phyloP scores from a whole-genome alignment of 2,113 vertebrate genomes.

The Bettongia penicillata region DNA sequence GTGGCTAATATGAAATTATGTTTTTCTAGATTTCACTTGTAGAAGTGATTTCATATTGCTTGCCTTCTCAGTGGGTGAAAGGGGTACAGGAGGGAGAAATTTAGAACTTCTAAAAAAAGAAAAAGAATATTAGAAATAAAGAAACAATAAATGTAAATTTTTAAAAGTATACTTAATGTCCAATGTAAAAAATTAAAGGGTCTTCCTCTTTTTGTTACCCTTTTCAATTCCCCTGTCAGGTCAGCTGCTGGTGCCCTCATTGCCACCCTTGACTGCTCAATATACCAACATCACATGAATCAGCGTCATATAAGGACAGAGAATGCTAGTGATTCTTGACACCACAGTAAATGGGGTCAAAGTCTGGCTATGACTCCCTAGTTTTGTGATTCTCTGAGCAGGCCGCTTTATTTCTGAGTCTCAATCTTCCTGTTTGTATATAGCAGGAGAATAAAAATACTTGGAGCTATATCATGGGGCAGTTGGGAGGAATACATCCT shows the following conservation, averaged over 20 bases:
- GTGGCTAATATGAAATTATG: too few relatives aligned
- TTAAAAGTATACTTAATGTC: not conserved
- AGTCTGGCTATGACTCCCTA: not conserved
- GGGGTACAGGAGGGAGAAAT: not conserved
- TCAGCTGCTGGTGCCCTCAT: not conserved
- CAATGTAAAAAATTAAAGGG: not conserved
- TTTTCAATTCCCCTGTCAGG: not conserved
- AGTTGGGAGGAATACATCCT: not conserved
- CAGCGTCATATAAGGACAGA: not conserved
- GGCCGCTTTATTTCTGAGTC: not conserved
- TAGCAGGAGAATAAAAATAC: not conserved
- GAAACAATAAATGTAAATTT: not conserved
- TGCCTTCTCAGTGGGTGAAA: not conserved
- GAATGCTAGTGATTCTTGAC: not conserved
- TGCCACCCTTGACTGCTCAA: not conserved
- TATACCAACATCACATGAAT: not conserved
- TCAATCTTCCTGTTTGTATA: not conserved
- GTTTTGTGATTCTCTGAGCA: not conserved
- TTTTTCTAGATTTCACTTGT: not conserved
- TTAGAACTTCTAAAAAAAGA: not conserved
- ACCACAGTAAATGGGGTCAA: not conserved
- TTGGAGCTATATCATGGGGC: not conserved
- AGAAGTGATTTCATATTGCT: not conserved
- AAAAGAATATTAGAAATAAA: not conserved
- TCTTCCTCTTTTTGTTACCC: not conserved